A percentile compares a stretch with the other conserved stretches of the same genome.
phyloP scores from a whole-genome alignment of 2,888 invertebrate genomes.

The Sarcophaga caerulescens region DNA sequence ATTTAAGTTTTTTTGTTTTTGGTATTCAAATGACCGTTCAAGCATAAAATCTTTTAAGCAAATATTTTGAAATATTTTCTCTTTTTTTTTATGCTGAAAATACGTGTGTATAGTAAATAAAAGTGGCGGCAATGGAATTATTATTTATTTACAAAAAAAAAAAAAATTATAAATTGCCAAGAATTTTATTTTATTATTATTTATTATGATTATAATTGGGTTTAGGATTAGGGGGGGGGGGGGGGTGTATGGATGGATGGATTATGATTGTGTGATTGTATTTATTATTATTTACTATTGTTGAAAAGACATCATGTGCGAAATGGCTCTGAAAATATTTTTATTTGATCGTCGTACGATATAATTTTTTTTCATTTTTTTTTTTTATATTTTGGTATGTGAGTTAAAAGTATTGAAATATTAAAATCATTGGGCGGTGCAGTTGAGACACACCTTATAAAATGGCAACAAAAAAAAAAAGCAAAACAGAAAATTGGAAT shows the following conservation, averaged over 20 bases:
- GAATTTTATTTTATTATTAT: conserved; percentile 21
- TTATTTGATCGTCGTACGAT: background rate
- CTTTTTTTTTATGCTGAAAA: background rate
- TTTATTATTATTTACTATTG: conserved; percentile 57
- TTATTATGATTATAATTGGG: background rate
- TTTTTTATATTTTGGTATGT: conserved; percentile 54
- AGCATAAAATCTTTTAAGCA: conserved; percentile 43
- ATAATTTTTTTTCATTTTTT: conserved; percentile 17
- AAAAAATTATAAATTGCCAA: conserved; percentile 42
- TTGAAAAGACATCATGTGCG: conserved; percentile 65
- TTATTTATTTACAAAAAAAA: conserved; percentile 12
- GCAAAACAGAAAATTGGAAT: background rate
- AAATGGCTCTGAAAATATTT: conserved; percentile 59
- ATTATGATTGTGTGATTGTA: background rate
- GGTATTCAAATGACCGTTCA: conserved; percentile 13
- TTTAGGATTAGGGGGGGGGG: too few species aligned
- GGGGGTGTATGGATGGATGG: too few species aligned
- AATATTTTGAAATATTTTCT: conserved; percentile 23
- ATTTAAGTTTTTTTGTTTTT: background rate
- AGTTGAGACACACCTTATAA: conserved; percentile 63
- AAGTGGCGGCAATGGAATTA: conserved; percentile 29
- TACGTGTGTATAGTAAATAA: conserved; percentile 1
- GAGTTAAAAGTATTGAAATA: conserved; percentile 54
- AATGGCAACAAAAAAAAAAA: conserved; percentile 12
- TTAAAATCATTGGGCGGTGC: conserved; percentile 65